Conservation (phyloP, 2,888 invertebrate species). For the Myathropa florea region DNA sequence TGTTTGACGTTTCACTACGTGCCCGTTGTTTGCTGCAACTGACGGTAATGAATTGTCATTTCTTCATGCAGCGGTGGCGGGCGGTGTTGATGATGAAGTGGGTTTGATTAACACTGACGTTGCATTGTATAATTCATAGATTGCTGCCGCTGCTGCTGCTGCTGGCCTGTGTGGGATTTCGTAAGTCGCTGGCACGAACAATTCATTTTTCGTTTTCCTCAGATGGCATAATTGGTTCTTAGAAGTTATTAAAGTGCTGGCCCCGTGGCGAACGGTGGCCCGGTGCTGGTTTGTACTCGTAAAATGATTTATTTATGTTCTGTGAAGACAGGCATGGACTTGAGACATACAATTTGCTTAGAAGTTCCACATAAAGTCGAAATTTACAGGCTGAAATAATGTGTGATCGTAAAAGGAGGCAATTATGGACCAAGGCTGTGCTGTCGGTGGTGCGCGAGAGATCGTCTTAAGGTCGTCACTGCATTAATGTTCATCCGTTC, state of each 20-base stretch:
- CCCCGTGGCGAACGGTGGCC: background rate
- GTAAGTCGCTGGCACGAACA: background rate
- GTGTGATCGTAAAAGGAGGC: background rate
- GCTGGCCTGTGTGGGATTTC: conserved; percentile 6
- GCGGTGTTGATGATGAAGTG: background rate
- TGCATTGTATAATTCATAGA: conserved; percentile 27
- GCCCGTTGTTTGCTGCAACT: background rate
- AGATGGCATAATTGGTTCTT: conserved; percentile 13
- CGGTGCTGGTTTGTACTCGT: background rate
- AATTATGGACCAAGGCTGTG: background rate
- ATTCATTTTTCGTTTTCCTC: background rate
- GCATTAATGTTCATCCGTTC: background rate
- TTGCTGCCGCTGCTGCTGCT: background rate
- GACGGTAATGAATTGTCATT: conserved; percentile 60
- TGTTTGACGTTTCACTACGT: conserved; percentile 16
- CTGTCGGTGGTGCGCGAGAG: background rate
- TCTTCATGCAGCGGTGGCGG: background rate
- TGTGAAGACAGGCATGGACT: background rate
- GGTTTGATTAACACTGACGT: conserved; percentile 11
- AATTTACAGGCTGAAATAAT: conserved; percentile 9
- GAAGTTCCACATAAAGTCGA: background rate
- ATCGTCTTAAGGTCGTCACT: background rate
- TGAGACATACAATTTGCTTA: background rate
- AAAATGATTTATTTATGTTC: conserved; percentile 20
- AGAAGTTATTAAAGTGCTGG: background rate